Base-by-base conservation (phyloP, 2,888 invertebrate species). In the Drosophila cognata region DNA sequence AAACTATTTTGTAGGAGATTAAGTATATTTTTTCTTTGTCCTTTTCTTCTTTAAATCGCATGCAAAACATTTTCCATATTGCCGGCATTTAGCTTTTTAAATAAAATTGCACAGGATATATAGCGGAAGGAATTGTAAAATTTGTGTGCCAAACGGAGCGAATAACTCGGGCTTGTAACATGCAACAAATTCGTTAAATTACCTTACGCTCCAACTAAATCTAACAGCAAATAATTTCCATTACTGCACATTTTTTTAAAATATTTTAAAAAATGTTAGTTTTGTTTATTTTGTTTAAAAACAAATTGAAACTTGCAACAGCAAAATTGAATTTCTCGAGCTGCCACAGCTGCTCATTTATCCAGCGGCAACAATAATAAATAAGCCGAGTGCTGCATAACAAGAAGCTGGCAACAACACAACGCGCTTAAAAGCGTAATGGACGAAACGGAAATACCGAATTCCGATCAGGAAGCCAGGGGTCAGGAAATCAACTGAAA, bases 401-500 rank as follows among this genome's bases (percentile, higher is more conserved):
- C 53, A 48, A 57, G 33, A 71, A 46, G 33, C 21, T 31, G 57
- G 21, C 67, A 51, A 57, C 56, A 66, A 69, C 69, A 75, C 79
- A 84, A 71, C 83, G 58, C 81, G 77, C 85, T 86, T 82, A 81
- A 88, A 73, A 81, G 66, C 82, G 75, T 84, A 90, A 89, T 90
- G 83, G 89, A 83, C 85, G 74, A 71, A 77, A 74, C 85, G 90
- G 90, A 88, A 88, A 89, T 88, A 87, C 83, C 66, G 78, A 72
- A 87, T 87, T 88, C 88, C 88, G 88, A 89, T 90, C 88, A 89
- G 88, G 88, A 88, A 88, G 78, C 71, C 66, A 70, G 67, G 79
- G 77, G 78, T 71, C 89, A 82, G 87, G 87, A 88, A 88, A 90
- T 88, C 90, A 88, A 88, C 84, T 75, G 84, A 85, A 90, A 88